Conservation (phyloP, 2,888 invertebrate genomes). For the Hanleya hanleyi region DNA sequence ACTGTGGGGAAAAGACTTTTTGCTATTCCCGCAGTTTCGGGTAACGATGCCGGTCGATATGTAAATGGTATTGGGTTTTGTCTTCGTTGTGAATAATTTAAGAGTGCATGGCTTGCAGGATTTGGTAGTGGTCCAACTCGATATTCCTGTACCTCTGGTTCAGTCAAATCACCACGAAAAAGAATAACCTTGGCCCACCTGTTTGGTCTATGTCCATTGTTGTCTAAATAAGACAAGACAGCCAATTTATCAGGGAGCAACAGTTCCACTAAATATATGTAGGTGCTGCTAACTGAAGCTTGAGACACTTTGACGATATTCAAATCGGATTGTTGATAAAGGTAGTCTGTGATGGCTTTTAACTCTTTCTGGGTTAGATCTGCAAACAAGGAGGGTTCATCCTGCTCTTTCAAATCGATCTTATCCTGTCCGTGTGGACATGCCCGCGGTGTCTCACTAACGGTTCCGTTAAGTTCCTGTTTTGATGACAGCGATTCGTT, state of each 20-base stretch:
- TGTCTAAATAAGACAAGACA: slow-evolving; percentile 41
- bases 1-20: slow-evolving; percentile 18
- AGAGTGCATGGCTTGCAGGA: slow-evolving; percentile 36
- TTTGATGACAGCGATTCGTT: background rate
- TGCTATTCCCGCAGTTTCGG: slow-evolving; percentile 21
- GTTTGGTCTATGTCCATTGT: slow-evolving; percentile 27
- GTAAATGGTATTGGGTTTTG: slow-evolving; percentile 29
- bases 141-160: slow-evolving; percentile 47
- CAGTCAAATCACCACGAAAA: slow-evolving; percentile 30
- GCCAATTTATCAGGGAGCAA: slow-evolving; percentile 44
- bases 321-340: background rate
- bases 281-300: slow-evolving; percentile 27
- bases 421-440: background rate
- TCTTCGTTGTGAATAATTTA: slow-evolving; percentile 19
- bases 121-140: slow-evolving; percentile 48
- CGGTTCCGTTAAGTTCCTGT: background rate
- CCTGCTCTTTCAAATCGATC: background rate
- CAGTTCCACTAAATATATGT: slow-evolving; percentile 43
- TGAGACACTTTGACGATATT: background rate
- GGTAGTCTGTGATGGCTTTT: background rate
- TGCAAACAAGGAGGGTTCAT: background rate
- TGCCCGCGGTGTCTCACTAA: background rate
- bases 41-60: slow-evolving; percentile 28
- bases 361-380: background rate
- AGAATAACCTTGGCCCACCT: slow-evolving; percentile 48